These are phyloP conservation scores for Aspidoscelis tigris DNA, from an alignment of 2,113 vertebrate species.

Conservation along the genomic window DNA sequence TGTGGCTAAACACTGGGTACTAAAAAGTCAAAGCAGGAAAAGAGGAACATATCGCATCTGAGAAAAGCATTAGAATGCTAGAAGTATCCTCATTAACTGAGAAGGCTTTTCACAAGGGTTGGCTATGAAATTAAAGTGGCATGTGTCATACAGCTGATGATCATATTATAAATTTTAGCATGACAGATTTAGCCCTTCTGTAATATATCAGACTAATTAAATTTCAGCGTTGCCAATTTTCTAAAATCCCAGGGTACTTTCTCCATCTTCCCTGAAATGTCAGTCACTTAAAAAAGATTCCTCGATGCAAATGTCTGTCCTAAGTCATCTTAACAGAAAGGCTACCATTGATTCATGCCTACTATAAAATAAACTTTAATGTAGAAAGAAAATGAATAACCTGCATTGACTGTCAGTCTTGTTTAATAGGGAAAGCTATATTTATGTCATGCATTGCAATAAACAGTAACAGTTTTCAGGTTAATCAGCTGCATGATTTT, in stretches of 20 bases:
- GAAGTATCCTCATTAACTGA: neutral
- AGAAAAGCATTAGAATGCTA: neutral
- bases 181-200: neutral
- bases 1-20: neutral
- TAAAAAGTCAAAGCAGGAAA: neutral
- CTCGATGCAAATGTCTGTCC: neutral
- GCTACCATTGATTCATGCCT: accelerated
- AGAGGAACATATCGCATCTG: neutral
- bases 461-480: neutral
- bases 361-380: neutral
- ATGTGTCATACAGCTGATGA: neutral
- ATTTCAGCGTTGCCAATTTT: neutral
- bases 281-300: neutral
- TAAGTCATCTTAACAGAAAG: accelerated
- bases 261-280: neutral
- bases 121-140: neutral
- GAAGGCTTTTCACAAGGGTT: neutral
- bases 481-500: neutral
- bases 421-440: neutral
- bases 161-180: neutral
- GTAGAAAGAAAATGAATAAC: neutral
- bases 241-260: neutral
- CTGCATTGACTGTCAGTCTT: neutral
- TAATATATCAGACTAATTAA: neutral
- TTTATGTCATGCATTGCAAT: neutral